Conservation (phyloP, 1,140 invertebrate species). For the Teleogryllus occipitalis region DNA sequence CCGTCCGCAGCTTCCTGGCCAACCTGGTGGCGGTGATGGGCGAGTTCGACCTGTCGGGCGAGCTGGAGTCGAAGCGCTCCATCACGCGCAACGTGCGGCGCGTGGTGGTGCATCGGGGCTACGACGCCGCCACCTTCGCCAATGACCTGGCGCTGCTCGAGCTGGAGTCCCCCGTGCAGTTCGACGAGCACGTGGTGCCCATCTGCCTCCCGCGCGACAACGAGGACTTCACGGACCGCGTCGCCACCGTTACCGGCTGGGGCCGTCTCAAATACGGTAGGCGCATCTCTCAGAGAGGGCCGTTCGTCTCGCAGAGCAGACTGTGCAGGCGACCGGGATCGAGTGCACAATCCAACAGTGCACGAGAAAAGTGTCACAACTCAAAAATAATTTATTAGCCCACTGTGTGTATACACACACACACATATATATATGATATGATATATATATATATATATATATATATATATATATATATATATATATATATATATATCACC, state of each 20-base stretch:
- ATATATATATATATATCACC: too few relatives aligned
- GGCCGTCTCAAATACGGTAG: constrained; percentile 53
- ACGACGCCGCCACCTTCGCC: constrained; percentile 82
- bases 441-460: too few relatives aligned
- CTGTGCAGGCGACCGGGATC: too few relatives aligned
- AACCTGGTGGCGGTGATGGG: constrained; percentile 84
- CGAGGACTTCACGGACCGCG: constrained; percentile 71
- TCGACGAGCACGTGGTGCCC: constrained; percentile 81
- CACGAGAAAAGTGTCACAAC: too few relatives aligned
- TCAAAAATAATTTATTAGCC: too few relatives aligned
- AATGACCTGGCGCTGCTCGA: constrained; percentile 82
- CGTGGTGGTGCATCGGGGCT: constrained; percentile 81
- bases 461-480: too few relatives aligned
- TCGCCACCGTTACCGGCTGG: constrained; percentile 78
- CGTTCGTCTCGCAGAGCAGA: too few relatives aligned
- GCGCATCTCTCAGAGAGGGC: constrained; percentile 1
- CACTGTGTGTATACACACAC: too few relatives aligned
- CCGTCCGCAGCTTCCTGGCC: constrained; percentile 67
- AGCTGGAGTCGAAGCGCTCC: constrained; percentile 65
- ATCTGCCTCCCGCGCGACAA: constrained; percentile 81
- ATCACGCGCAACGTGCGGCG: constrained; percentile 73
- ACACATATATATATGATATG: too few relatives aligned
- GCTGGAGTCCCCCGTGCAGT: constrained; percentile 71
- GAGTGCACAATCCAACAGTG: too few relatives aligned
- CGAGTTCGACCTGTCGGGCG: constrained; percentile 79